Evolutionary conservation across 2,888 invertebrate species (phyloP).

Genomic region (Chaetoderma sp.): DNA sequence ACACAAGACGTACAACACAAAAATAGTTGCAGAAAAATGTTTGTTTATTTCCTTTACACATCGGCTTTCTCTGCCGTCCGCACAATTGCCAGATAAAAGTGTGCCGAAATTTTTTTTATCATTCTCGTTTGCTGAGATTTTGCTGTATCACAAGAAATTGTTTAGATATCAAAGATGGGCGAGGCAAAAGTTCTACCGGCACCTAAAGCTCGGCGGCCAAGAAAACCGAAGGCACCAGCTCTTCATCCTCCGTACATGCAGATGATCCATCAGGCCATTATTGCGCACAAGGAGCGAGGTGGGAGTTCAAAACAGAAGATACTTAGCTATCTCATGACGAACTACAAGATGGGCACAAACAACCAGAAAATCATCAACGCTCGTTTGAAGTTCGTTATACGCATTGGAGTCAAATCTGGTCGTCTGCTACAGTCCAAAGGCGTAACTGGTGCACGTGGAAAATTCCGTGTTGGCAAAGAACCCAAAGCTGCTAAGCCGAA

Average conservation of each 20-base stretch:
- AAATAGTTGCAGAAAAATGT: too few species aligned
- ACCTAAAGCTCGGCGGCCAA: slow-evolving; percentile 24
- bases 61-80: too few species aligned
- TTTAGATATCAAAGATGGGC: too few species aligned
- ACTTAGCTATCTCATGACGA: slow-evolving; percentile 61
- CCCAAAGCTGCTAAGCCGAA: slow-evolving; percentile 22
- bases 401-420: slow-evolving; percentile 50
- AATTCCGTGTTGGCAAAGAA: slow-evolving; percentile 33
- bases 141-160: too few species aligned
- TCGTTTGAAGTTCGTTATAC: slow-evolving; percentile 56
- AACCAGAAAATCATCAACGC: slow-evolving; percentile 46
- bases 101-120: too few species aligned
- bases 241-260: slow-evolving; percentile 50
- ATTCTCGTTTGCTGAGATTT: too few species aligned
- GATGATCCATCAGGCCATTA: slow-evolving; percentile 65
- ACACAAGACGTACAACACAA: too few species aligned
- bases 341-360: slow-evolving; percentile 62
- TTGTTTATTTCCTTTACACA: too few species aligned
- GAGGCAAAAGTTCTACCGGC: too few species aligned
- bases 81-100: too few species aligned
- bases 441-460: slow-evolving; percentile 38
- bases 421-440: slow-evolving; percentile 50
- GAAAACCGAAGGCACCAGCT: slow-evolving; percentile 46
- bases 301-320: slow-evolving; percentile 67
- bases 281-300: slow-evolving; percentile 57